These are phyloP conservation scores for Sphinx pinastri DNA, from an alignment of 2,888 invertebrate species.

Conservation along the genomic window DNA sequence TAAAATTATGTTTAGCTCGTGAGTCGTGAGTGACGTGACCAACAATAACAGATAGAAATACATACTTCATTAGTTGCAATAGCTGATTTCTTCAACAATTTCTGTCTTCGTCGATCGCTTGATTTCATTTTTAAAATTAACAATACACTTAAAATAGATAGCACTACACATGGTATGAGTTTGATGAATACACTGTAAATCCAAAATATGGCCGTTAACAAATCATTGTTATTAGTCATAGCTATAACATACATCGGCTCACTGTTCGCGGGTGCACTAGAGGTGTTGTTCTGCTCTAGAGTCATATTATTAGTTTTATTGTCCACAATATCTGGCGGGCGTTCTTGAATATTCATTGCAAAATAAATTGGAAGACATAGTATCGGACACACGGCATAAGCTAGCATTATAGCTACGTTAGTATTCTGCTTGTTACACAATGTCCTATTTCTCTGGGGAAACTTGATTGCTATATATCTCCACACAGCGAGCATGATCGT, in stretches of 20 bases:
- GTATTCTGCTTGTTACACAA: conserved; percentile 93
- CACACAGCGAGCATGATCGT: conserved; percentile 97
- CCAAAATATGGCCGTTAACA: conserved; percentile 92
- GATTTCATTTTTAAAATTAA: conserved; percentile 91
- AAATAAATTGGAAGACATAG: conserved; percentile 93
- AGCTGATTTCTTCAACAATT: conserved; percentile 82
- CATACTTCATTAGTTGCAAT: conserved; percentile 70
- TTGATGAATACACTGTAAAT: conserved; percentile 97
- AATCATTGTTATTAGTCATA: conserved; percentile 85
- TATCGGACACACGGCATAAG: conserved; percentile 92
- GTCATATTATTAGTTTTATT: conserved; percentile 49
- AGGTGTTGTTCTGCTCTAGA: conserved; percentile 49
- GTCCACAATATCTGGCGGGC: conserved; percentile 40
- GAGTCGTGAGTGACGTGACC: too few species aligned
- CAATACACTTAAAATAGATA: conserved; percentile 91
- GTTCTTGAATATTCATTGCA: conserved; percentile 87
- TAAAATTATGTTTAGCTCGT: too few species aligned
- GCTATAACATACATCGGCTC: conserved; percentile 87
- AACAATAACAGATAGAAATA: conserved; percentile 2
- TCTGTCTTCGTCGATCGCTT: conserved; percentile 90
- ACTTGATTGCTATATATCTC: conserved; percentile 94
- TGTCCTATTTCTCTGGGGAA: conserved; percentile 90
- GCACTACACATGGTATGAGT: conserved; percentile 93
- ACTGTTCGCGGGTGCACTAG: conserved; percentile 48
- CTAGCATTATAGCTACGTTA: conserved; percentile 88